Base-by-base conservation (phyloP, 1,140 invertebrate species). In the Euwallacea similis region DNA sequence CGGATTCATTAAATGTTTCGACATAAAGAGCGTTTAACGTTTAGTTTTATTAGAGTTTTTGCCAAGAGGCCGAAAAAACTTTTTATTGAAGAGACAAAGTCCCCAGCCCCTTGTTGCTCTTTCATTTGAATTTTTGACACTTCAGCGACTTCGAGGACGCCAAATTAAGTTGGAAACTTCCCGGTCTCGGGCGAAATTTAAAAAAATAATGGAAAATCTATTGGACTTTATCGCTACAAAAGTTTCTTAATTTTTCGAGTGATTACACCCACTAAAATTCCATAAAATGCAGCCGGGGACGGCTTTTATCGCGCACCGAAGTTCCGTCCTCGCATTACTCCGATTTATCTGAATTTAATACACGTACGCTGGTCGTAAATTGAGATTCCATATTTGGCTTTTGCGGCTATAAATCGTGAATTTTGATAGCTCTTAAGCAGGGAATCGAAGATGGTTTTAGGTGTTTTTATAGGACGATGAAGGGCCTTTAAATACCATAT, bases 111-210 rank as follows among this genome's bases (percentile, higher is more conserved):
- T 56, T 56, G 54, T 56, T 56, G 54, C 54, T 56, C 54, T 56
- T 56, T 56, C 54, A 56, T 56, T 56, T 56, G 4, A 56, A 56
- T 56, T 56, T 56, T 56, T 3, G 54, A 56, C 54, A 21, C 54
- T 56, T 11, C n/a, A 56, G 15, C 16, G n/a, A 56, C 54, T 15
- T 4, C 54, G 54, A 56, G 54, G 54, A 3, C 11, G 54, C 8
- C 46, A 56, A 56, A 56, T 56, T 56, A 21, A 10, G 54, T 16
- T 11, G 8, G 11, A 56, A 56, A 56, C 9, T 50, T 50, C 46
- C 13, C 13, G 54, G 10, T 56, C 8, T 15, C 7, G 11, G 54
- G 16, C 4, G 54, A 56, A 56, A 56, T 56, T 56, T 56, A 56
- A 56, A 56, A 50, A 56, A 15, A 56, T 56, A 56, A 56, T 56